Conservation (phyloP, 2,888 invertebrate species). For the Acholoe squamosa region DNA sequence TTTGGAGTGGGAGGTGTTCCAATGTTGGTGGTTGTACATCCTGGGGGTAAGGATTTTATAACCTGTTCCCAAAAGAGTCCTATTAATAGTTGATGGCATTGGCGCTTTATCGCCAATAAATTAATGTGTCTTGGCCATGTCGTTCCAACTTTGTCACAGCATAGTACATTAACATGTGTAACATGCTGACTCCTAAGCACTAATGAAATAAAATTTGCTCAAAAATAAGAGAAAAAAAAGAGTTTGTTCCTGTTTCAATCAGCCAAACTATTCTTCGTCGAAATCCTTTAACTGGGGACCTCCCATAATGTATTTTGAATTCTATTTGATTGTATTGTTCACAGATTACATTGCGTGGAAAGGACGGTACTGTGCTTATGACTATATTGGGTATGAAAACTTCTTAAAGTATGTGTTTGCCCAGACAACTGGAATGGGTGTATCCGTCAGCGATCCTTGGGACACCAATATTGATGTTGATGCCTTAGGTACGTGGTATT, state of each 20-base stretch:
- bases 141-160: neutral
- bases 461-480: slow-evolving; percentile 66
- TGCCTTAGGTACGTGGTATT: slow-evolving; percentile 63
- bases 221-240: too few species aligned
- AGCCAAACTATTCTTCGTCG: too few species aligned
- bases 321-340: too few species aligned
- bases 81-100: neutral
- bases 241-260: too few species aligned
- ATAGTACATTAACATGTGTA: too few species aligned
- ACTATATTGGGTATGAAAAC: slow-evolving; percentile 78
- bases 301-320: too few species aligned
- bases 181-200: too few species aligned
- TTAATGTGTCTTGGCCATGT: neutral
- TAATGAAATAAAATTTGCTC: too few species aligned
- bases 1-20: slow-evolving; percentile 82
- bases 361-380: slow-evolving; percentile 81
- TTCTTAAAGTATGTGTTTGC: slow-evolving; percentile 80
- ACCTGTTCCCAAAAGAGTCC: neutral
- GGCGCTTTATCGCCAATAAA: neutral
- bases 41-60: slow-evolving; percentile 75
- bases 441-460: slow-evolving; percentile 66
- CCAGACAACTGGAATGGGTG: slow-evolving; percentile 62
- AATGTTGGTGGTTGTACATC: slow-evolving; percentile 81
- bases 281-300: too few species aligned
- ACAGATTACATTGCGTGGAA: slow-evolving; percentile 82